phyloP scores from a whole-genome alignment of 2,113 vertebrate species.

The Anseranas semipalmata region DNA sequence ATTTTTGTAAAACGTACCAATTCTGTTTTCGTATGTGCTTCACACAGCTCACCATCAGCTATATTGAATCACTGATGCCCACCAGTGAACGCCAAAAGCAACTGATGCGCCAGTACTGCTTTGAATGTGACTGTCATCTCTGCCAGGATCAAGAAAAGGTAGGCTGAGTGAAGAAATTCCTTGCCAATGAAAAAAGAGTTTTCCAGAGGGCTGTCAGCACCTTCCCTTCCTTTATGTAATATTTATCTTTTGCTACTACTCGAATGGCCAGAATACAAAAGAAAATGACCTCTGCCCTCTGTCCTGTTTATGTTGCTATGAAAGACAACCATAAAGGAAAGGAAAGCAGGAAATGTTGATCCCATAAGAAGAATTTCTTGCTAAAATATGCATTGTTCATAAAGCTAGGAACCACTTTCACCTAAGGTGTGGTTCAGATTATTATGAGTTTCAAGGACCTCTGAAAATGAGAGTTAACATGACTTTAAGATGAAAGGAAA shows the following conservation, averaged over 20 bases:
- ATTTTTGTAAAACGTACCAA: not conserved
- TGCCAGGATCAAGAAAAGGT: constrained; percentile 84
- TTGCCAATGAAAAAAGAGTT: not conserved
- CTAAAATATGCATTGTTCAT: not conserved
- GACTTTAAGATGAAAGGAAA: not conserved
- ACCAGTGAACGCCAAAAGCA: constrained; percentile 78
- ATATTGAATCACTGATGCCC: constrained; percentile 82
- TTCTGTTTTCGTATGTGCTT: not conserved
- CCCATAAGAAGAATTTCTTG: not conserved
- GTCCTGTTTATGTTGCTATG: not conserved
- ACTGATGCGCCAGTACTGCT: constrained; percentile 84
- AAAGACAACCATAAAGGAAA: not conserved
- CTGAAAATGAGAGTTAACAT: not conserved
- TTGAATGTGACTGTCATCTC: constrained; percentile 81
- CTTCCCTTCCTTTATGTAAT: not conserved
- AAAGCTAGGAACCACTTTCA: not conserved
- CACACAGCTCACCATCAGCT: constrained; percentile 86
- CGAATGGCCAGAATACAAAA: not conserved
- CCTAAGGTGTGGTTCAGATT: not conserved
- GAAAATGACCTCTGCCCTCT: not conserved
- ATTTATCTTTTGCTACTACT: not conserved
- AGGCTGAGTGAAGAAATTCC: not conserved
- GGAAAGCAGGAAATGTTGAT: not conserved
- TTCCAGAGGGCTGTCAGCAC: not conserved
- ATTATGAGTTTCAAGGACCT: not conserved